Base-by-base conservation (phyloP, 2,888 invertebrate species). In the Epinotia bilunana region DNA sequence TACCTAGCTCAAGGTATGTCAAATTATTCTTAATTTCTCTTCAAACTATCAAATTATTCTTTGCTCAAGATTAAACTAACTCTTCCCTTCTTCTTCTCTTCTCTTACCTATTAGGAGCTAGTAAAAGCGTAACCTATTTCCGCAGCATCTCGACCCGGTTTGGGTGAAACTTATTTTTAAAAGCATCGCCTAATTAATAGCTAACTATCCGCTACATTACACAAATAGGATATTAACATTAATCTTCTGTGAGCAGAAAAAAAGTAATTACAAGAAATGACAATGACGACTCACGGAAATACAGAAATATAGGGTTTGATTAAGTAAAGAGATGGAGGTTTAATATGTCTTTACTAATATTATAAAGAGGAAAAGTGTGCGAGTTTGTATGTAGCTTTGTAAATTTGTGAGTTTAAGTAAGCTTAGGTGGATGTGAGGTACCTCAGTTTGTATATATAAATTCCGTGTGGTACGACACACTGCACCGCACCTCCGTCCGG, bases 211-310 rank as follows among this genome's bases (percentile, higher is more conserved):
- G 53, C 86, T 84, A 84, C 82, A 85, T 86, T 89, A 88, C 90
- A 90, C 89, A 88, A 89, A 88, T 89, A 87, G 88, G 86, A 86
- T 91, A 91, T 91, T 90, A 91, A 87, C 84, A 90, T 90, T 90
- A 88, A 90, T 90, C 89, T 87, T 85, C 81, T 80, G 85, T 80
- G 83, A 83, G 81, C 78, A 82, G 82, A 83, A 83, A 83, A 83
- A 88, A 90, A 88, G 86, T 87, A 90, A 91, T 91, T 90, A 90
- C 87, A 90, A 88, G 89, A 87, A 89, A 90, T 88, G 88, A 89
- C 85, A 85, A 84, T 88, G 89, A 88, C 86, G 87, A 86, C 87
- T 87, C 82, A 83, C 80, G 82, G 84, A 84, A 82, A 82, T 83
- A 83, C 78, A 83, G 85, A 83, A 87, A 87, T 87, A 84, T 64